Evolutionary conservation across 2,797 vertebrate genomes (phyloP).

Genomic region (Muraenolepis orangiensis): DNA sequence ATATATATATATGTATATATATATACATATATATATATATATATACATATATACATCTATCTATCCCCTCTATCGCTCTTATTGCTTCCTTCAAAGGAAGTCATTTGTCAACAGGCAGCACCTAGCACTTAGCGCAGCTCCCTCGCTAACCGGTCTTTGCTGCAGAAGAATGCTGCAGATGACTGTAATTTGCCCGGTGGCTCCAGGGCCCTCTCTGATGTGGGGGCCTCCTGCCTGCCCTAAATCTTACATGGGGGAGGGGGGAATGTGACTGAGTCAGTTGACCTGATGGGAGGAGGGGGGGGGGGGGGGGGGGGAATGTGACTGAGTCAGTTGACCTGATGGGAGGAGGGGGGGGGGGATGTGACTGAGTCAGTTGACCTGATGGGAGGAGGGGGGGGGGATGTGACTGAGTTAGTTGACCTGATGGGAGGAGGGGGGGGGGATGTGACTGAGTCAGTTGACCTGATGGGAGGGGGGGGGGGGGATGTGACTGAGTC

Average conservation of each 20-base stretch:
- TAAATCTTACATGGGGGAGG: slow-evolving; percentile 57
- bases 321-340: slow-evolving; percentile 65
- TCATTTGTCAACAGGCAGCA: slow-evolving; percentile 77
- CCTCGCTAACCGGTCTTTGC: slow-evolving; percentile 73
- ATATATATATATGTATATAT: too few relatives aligned
- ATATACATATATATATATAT: neutral
- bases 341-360: too few relatives aligned
- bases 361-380: too few relatives aligned
- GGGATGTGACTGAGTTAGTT: too few relatives aligned
- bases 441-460: slow-evolving; percentile 74
- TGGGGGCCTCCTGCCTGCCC: slow-evolving; percentile 61
- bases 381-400: too few relatives aligned
- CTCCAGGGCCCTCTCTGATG: slow-evolving; percentile 61
- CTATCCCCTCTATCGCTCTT: slow-evolving; percentile 14
- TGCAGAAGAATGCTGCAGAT: slow-evolving; percentile 74
- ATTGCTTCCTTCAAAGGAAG: slow-evolving; percentile 70
- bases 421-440: slow-evolving; percentile 37
- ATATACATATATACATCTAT: too few relatives aligned
- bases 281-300: neutral
- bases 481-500: too few relatives aligned
- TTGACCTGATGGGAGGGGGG: too few relatives aligned
- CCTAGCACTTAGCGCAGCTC: slow-evolving; percentile 70
- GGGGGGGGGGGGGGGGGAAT: slow-evolving; percentile 60
- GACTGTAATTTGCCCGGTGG: slow-evolving; percentile 75
- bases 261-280: slow-evolving; percentile 69